Conservation (phyloP, 2,113 vertebrate species). For the Pteropus alecto region DNA sequence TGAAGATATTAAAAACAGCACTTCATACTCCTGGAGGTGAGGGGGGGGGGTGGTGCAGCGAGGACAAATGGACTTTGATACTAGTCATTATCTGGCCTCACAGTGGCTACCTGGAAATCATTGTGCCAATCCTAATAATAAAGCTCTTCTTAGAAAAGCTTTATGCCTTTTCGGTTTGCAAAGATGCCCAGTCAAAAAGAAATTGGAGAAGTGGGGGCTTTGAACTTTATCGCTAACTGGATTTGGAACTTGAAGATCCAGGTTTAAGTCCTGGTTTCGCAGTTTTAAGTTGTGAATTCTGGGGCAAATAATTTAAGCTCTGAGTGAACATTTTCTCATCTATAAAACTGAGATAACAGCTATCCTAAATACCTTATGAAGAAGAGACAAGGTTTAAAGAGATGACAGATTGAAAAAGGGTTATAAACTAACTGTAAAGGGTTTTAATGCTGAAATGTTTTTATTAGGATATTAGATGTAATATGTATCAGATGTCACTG, state of each 20-base stretch:
- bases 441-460: conserved; percentile 16
- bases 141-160: not conserved
- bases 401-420: not conserved
- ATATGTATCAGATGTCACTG: not conserved
- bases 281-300: conserved; percentile 38
- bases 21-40: not conserved
- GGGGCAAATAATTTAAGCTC: not conserved
- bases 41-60: not conserved
- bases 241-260: conserved; percentile 1
- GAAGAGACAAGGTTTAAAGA: not conserved
- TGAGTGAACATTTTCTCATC: not conserved
- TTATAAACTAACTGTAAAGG: conserved; percentile 11
- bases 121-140: not conserved
- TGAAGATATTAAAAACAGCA: not conserved
- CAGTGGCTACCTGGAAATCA: not conserved
- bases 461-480: not conserved
- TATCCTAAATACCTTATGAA: not conserved
- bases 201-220: not conserved
- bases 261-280: not conserved
- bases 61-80: not conserved
- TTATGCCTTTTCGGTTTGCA: not conserved
- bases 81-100: not conserved
- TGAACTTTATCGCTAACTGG: not conserved
- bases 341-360: conserved; percentile 25
- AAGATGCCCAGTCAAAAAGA: not conserved